Conservation (phyloP, 2,888 invertebrate genomes). For the Plemyria rubiginata region DNA sequence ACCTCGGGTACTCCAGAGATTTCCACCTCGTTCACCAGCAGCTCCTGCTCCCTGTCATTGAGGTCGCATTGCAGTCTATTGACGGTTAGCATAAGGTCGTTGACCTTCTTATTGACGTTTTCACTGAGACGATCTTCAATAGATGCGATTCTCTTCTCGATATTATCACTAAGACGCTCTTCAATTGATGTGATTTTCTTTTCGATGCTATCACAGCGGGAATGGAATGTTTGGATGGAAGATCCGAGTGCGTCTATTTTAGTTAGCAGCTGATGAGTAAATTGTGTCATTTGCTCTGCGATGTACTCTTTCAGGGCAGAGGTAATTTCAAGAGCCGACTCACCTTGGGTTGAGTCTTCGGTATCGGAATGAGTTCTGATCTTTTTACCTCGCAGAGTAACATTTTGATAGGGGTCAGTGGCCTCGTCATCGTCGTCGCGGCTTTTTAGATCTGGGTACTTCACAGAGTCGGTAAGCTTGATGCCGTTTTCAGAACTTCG, state of each 20-base stretch:
- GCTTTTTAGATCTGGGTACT: not conserved
- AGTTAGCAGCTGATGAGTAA: conserved; percentile 2
- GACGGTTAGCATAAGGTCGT: conserved; percentile 5
- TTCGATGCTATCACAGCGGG: conserved; percentile 9
- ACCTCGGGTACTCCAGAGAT: conserved; percentile 34
- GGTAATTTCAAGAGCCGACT: conserved; percentile 7
- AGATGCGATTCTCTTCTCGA: not conserved
- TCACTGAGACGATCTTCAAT: not conserved
- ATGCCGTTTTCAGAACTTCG: not conserved
- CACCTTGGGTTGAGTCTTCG: not conserved
- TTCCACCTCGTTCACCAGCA: conserved; percentile 32
- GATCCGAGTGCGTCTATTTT: conserved; percentile 5
- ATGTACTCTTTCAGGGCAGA: conserved; percentile 11
- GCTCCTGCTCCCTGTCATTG: conserved; percentile 28
- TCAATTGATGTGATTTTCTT: not conserved
- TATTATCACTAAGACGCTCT: not conserved
- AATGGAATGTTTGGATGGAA: not conserved
- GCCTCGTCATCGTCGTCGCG: conserved; percentile 2
- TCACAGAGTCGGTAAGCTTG: not conserved
- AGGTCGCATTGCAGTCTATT: not conserved
- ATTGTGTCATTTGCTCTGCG: not conserved
- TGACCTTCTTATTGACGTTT: conserved; percentile 8
- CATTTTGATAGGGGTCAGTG: conserved; percentile 10
- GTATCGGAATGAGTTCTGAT: not conserved
- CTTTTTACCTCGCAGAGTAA: not conserved